phyloP scores from a whole-genome alignment of 1,140 invertebrate species.

The Asbolus verrucosus region DNA sequence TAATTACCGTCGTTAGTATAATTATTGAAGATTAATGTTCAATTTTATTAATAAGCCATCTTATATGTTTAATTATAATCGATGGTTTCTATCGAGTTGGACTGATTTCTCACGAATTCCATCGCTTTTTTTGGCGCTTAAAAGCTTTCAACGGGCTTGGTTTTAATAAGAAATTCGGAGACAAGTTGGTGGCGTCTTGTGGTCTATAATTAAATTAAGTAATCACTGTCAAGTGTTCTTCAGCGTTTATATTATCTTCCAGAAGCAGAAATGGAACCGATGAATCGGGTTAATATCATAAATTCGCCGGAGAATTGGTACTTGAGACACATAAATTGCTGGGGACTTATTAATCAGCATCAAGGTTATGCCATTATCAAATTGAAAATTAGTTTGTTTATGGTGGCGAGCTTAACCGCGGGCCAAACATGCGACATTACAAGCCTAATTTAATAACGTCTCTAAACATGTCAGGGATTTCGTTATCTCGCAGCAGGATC shows the following conservation, averaged over 20 bases:
- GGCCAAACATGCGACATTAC: background rate
- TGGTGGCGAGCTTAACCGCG: background rate
- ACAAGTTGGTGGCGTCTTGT: background rate
- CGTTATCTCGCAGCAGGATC: too few relatives aligned
- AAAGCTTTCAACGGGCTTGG: background rate
- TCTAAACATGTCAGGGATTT: too few relatives aligned
- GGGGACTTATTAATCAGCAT: constrained; percentile 3
- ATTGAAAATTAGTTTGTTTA: background rate
- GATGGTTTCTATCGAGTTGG: constrained; percentile 11
- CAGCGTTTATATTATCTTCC: constrained; percentile 2
- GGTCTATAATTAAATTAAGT: constrained; percentile 46
- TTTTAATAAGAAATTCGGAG: constrained; percentile 3
- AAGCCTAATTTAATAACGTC: too few relatives aligned
- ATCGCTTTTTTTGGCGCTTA: too few relatives aligned
- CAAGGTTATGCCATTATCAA: constrained; percentile 2
- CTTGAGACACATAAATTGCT: constrained; percentile 29
- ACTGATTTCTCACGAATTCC: background rate
- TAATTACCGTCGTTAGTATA: background rate
- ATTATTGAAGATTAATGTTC: constrained; percentile 22
- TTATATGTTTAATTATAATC: constrained; percentile 17
- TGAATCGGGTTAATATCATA: constrained; percentile 5
- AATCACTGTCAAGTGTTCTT: constrained; percentile 43
- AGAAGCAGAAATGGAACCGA: constrained; percentile 4
- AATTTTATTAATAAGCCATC: too few relatives aligned
- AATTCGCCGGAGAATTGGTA: constrained; percentile 4